Conservation (phyloP, 2,888 invertebrate species). For the Tenthredo distinguenda region DNA sequence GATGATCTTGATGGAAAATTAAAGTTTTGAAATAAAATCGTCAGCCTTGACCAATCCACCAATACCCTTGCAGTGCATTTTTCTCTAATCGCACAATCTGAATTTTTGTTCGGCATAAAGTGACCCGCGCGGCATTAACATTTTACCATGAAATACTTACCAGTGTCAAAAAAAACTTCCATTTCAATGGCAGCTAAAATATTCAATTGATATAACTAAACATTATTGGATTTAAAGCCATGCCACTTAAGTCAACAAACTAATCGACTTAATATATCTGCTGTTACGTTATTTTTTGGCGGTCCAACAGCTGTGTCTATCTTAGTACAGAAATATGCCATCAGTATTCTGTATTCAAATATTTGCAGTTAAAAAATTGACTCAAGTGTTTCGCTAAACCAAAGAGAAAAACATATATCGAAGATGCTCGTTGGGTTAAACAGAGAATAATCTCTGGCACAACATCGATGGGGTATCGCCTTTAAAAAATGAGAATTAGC, state of each 20-base stretch:
- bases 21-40: not conserved
- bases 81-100: not conserved
- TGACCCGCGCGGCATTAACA: not conserved
- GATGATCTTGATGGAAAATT: not conserved
- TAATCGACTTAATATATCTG: not conserved
- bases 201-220: not conserved
- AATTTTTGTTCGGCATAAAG: not conserved
- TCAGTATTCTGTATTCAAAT: not conserved
- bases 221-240: not conserved
- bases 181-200: not conserved
- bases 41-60: not conserved
- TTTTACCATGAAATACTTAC: not conserved
- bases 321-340: too few species aligned
- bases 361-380: not conserved
- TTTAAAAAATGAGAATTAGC: not conserved
- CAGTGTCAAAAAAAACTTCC: not conserved
- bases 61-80: not conserved
- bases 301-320: not conserved
- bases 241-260: not conserved
- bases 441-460: not conserved
- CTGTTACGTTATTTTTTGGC: not conserved
- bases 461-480: not conserved
- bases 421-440: not conserved
- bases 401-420: not conserved
- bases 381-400: conserved; percentile 6